Percentiles rank a stretch among this genome's conserved stretches.
phyloP scores from a whole-genome alignment of 2,797 vertebrate genomes.

The Fistularia commersonii region DNA sequence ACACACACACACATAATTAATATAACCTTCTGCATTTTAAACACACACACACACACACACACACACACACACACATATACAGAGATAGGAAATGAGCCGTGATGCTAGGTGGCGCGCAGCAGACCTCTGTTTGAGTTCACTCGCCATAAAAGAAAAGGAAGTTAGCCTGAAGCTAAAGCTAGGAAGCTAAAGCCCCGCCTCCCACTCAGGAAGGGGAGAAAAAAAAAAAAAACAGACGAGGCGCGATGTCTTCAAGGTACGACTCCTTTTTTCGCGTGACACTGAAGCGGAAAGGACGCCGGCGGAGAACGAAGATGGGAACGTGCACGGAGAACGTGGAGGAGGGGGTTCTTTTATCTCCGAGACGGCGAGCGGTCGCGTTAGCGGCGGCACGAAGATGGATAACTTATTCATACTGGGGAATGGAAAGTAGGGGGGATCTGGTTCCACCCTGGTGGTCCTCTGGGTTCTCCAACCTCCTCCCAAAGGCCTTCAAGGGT shows the following conservation, averaged over 20 bases:
- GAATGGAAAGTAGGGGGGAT: too few species aligned
- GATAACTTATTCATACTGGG: too few species aligned
- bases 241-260: slow-evolving; percentile 42
- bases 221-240: slow-evolving; percentile 9
- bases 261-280: slow-evolving; percentile 30
- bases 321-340: too few species aligned
- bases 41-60: slow-evolving; percentile 24
- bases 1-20: slow-evolving; percentile 52
- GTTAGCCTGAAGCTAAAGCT: slow-evolving; percentile 33
- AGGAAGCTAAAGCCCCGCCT: too few species aligned
- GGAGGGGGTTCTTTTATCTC: too few species aligned
- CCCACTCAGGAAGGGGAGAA: slow-evolving; percentile 10
- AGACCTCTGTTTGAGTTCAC: slow-evolving; percentile 24
- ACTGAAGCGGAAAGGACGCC: slow-evolving; percentile 40
- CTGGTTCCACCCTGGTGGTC: too few species aligned
- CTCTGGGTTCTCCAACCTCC: too few species aligned
- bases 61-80: slow-evolving; percentile 12
- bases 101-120: slow-evolving; percentile 12
- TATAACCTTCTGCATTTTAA: slow-evolving; percentile 39
- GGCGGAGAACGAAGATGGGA: slow-evolving; percentile 46
- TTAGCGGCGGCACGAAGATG: too few species aligned
- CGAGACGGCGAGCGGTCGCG: too few species aligned
- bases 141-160: slow-evolving; percentile 26
- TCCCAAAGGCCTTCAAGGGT: too few species aligned
- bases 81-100: slow-evolving; percentile 23